Evolutionary conservation across 2,113 vertebrate genomes (phyloP), one percentile per base, ranked within the genome.

Genomic region (Gila orcuttii): DNA sequence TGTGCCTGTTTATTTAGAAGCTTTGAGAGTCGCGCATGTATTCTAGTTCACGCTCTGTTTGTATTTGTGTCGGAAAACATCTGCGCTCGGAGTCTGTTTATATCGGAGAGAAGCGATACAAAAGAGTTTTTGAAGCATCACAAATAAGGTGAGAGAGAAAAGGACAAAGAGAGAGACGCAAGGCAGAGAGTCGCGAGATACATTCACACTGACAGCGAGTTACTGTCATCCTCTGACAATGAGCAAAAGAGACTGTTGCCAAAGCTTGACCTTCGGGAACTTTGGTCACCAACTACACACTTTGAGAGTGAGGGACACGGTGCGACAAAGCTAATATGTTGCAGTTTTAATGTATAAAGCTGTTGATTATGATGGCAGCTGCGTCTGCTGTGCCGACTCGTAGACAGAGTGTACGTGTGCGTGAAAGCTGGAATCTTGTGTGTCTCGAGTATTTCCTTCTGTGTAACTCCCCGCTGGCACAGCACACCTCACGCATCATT

Each of bases 401-500:
- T 31, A 31, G 3, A 36, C 17, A 23, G 19, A 57, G 12, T 23
- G 50, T 82, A 81, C 57, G 36, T 62, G 73, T 77, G 80, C 19
- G 12, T 76, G 33, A 52, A 33, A 25, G 28, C 17, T 45, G 60
- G 17, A 39, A 52, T 52, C 28, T 74, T 19, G 1, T 21, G 19
- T 50, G 39, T 82, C 23, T 4, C 28, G 19, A 64, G 42, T 77
- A 45, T 82, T 82, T 83, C 78, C 71, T 83, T 64, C 55, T 64
- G 28, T 66, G 79, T 28, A 57, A 42, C 79, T 83, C 85, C 78
- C 79, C 74, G 19, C 47, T 55, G 77, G 57, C 77, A 75, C 50
- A 81, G 66, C 66, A 60, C 76, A 55, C 76, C 77, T n/a, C 47
- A 52, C 76, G 45, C 83, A 79, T 85, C 86, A 87, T 81, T 79